Evolutionary conservation across 1,140 invertebrate species (phyloP).

Genomic region (Magallana angulata): DNA sequence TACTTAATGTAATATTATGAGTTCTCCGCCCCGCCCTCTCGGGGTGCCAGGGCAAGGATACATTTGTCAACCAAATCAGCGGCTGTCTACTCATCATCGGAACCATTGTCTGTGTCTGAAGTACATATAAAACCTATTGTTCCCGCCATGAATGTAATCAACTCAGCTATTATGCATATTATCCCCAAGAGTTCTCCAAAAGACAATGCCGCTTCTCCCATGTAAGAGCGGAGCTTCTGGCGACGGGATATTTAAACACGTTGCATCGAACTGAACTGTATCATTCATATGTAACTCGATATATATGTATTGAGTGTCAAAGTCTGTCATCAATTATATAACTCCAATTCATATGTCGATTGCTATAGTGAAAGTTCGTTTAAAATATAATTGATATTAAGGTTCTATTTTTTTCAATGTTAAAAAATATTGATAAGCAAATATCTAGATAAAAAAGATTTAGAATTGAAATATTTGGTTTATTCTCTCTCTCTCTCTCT

Average conservation of each 20-base stretch:
- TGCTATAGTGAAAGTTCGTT: too few species aligned
- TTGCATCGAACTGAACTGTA: not conserved
- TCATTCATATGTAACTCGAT: not conserved
- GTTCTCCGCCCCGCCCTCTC: constrained; percentile 11
- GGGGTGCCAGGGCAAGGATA: not conserved
- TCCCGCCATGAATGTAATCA: not conserved
- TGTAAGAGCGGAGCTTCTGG: not conserved
- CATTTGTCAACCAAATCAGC: not conserved
- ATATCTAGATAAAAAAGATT: too few species aligned
- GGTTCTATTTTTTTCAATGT: too few species aligned
- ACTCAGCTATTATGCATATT: not conserved
- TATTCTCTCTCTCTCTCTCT: too few species aligned
- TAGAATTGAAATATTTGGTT: too few species aligned
- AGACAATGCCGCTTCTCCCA: not conserved
- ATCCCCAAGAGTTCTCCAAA: constrained; percentile 3
- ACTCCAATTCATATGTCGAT: too few species aligned
- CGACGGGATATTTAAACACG: constrained; percentile 18
- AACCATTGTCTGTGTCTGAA: not conserved
- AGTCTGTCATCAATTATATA: too few species aligned
- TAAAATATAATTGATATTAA: too few species aligned
- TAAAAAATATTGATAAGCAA: too few species aligned
- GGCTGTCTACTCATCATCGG: not conserved
- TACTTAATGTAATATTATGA: not conserved
- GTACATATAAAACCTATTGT: not conserved
- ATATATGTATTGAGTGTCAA: too few species aligned